phyloP scores from a whole-genome alignment of 1,140 invertebrate species.

The Brachionus manjavacas region DNA sequence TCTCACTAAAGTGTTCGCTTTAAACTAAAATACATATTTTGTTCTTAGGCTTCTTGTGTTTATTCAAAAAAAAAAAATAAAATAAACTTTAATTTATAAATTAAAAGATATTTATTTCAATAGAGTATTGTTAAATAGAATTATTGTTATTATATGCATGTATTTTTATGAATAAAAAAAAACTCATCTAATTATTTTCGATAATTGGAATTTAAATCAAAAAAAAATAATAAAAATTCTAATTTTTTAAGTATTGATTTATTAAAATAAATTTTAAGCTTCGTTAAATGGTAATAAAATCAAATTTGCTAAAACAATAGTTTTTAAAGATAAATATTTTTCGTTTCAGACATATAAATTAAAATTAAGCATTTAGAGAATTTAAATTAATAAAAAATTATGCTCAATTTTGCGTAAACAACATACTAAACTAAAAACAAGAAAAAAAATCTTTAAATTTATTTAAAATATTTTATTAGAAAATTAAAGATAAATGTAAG shows the following conservation, averaged over 20 bases:
- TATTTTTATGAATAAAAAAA: neutral
- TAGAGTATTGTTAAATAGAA: neutral
- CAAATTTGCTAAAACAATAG: too few species aligned
- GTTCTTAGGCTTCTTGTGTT: neutral
- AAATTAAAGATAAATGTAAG: neutral
- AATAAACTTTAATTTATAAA: neutral
- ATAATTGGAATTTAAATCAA: neutral
- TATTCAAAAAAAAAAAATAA: neutral
- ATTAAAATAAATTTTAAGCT: neutral
- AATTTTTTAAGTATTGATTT: neutral
- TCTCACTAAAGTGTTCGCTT: neutral
- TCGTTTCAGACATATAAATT: too few species aligned
- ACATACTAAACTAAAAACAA: neutral
- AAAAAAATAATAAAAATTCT: neutral
- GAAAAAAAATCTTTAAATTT: neutral
- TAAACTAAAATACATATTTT: neutral
- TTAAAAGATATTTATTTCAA: neutral
- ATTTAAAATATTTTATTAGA: conserved; percentile 4
- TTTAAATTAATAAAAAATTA: neutral
- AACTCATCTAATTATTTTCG: neutral
- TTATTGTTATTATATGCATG: neutral
- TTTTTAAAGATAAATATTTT: too few species aligned
- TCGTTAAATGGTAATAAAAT: too few species aligned
- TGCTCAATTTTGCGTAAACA: neutral
- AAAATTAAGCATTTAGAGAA: too few species aligned